Conservation (phyloP, 2,797 vertebrate species). For the Hoplostethus atlanticus region DNA sequence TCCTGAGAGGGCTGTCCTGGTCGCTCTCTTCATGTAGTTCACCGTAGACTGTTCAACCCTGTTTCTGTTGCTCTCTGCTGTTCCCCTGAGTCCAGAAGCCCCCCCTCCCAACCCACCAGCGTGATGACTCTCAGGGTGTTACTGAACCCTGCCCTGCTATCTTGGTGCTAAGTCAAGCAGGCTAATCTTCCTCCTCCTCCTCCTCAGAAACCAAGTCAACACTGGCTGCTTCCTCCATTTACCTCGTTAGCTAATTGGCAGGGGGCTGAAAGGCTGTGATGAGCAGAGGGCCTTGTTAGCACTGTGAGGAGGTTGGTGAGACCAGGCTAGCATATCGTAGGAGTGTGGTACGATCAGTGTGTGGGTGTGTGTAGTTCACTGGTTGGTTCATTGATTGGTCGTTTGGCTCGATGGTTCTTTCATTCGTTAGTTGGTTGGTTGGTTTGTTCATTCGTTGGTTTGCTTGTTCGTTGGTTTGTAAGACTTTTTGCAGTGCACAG, state of each 20-base stretch:
- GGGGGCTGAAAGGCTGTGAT: constrained; percentile 69
- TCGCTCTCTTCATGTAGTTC: constrained; percentile 15
- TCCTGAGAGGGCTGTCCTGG: no score
- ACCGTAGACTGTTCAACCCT: constrained; percentile 45
- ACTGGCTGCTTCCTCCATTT: constrained; percentile 71
- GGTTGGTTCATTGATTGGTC: no score
- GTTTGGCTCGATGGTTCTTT: no score
- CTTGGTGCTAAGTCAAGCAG: constrained; percentile 65
- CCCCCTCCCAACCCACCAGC: constrained; percentile 26
- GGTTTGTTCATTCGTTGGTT: no score
- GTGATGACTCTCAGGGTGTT: constrained; percentile 44
- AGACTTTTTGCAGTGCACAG: no score
- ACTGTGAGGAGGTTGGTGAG: constrained; percentile 65
- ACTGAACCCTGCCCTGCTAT: constrained; percentile 55
- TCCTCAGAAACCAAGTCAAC: constrained; percentile 65
- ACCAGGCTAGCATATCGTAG: constrained; percentile 72
- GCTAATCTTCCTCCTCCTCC: constrained; percentile 68
- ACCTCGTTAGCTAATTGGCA: constrained; percentile 73
- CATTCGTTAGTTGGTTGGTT: no score
- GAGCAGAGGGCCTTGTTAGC: constrained; percentile 76
- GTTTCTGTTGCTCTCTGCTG: constrained; percentile 48
- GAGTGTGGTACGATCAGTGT: constrained; percentile 41
- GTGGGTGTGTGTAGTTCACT: neutral
- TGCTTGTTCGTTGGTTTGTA: no score
- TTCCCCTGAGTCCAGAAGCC: constrained; percentile 55